Base-by-base conservation (phyloP, 1,140 invertebrate genomes). In the Drosophila biarmipes region DNA sequence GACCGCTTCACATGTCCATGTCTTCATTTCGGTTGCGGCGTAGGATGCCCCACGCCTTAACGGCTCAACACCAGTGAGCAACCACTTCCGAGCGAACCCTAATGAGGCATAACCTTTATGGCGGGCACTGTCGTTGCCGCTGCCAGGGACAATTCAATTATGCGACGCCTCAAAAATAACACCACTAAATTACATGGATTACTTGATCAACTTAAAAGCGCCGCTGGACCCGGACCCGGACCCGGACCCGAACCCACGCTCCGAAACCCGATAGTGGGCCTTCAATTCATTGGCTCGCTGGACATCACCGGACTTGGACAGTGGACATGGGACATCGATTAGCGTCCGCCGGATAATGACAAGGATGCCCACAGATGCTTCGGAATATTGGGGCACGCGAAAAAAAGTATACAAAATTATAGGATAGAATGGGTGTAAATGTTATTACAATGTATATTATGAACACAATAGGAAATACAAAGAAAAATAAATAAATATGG, bases 271-370 rank as follows among this genome's bases (percentile, higher is more conserved):
- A 86, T 79, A 86, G 79, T 19, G 6, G 12, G 19, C 29, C 19
- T 37, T 24, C 7, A 21, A 29, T 37, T 29, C 29, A 51, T 51
- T 51, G 54, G 37, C 40, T 27, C 35, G 52, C 15, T 31, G 55
- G 38, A 29, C 24, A 56, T 24, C 24, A 24, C 5, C 24, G 24
- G 1, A 24, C 1, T 78, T 55, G 49, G 59, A 19, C 40, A 43
- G 12, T 10, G 56, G 40, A 19, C 15, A 11, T 42, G 2, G 40
- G 40, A 63, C 68, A 72, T 81, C 82, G 82, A 86, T 86, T 82
- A 82, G 80, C 53, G 56, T 42, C 49, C 31, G 51, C 31, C 49
- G 24, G 45, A 31, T 46, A 48, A 55, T 24, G 51, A 69, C 46
- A 56, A 21, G 29, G 55, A 35, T 17, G 48, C 5, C 31, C 12